These are phyloP conservation scores for Brachionus asplanchnoidis DNA, from an alignment of 1,140 invertebrate genomes.

Conservation along the genomic window DNA sequence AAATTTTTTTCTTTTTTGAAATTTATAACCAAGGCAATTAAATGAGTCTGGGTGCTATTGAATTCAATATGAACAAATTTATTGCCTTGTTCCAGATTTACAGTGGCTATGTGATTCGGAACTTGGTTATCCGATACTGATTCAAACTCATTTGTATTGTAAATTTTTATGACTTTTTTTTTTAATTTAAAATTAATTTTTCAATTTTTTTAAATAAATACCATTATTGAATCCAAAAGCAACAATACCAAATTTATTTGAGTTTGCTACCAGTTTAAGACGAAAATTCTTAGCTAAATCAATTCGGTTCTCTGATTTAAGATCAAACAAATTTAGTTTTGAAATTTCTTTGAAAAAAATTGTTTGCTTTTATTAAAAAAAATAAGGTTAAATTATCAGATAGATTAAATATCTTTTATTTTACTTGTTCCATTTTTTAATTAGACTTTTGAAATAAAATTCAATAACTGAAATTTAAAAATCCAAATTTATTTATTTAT, in stretches of 20 bases:
- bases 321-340: slow-evolving; percentile 8
- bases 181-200: background rate
- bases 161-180: slow-evolving; percentile 36
- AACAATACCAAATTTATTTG: background rate
- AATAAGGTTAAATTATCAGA: no score
- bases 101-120: background rate
- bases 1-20: background rate
- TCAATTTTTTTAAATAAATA: background rate
- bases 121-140: background rate
- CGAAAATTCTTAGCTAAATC: background rate
- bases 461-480: background rate
- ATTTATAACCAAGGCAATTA: background rate
- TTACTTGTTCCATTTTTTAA: slow-evolving; percentile 1
- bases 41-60: background rate
- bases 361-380: background rate
- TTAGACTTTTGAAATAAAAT: background rate
- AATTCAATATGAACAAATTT: background rate
- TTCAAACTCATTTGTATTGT: background rate
- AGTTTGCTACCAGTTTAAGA: background rate
- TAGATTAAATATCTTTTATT: background rate
- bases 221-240: slow-evolving; percentile 14
- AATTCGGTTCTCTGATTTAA: background rate
- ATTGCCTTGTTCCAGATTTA: background rate
- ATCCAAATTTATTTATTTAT: background rate
- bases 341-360: slow-evolving; percentile 13